Evolutionary conservation across 1,140 invertebrate genomes (phyloP).

Genomic region (Drosophila trapezifrons): DNA sequence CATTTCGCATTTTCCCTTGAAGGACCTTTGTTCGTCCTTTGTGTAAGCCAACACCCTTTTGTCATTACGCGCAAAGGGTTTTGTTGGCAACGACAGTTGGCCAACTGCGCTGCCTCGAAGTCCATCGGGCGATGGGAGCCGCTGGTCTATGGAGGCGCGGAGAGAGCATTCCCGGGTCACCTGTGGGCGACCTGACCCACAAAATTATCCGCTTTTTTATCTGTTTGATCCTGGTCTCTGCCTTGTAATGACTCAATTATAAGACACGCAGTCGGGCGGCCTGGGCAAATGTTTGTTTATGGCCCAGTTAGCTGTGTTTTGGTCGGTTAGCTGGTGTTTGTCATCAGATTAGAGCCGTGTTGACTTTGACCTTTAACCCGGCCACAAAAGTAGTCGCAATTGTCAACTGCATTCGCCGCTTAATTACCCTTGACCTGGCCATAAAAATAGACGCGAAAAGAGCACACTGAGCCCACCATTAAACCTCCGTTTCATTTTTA

Average conservation of each 20-base stretch:
- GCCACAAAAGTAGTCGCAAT: slow-evolving; percentile 47
- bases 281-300: slow-evolving; percentile 69
- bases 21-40: slow-evolving; percentile 50
- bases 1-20: slow-evolving; percentile 32
- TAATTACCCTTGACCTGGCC: slow-evolving; percentile 69
- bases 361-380: slow-evolving; percentile 71
- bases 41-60: slow-evolving; percentile 55
- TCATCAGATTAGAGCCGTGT: slow-evolving; percentile 70
- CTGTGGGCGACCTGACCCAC: neutral
- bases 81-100: slow-evolving; percentile 51
- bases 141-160: neutral
- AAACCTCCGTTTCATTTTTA: neutral
- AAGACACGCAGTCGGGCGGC: slow-evolving; percentile 64
- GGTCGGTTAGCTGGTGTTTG: slow-evolving; percentile 63
- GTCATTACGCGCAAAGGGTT: slow-evolving; percentile 50
- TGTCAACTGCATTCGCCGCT: slow-evolving; percentile 54
- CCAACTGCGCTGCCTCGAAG: slow-evolving; percentile 5
- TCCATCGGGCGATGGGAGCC: neutral
- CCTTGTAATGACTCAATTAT: slow-evolving; percentile 77
- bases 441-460: slow-evolving; percentile 33
- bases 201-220: slow-evolving; percentile 42
- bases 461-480: neutral
- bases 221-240: slow-evolving; percentile 42
- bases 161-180: slow-evolving; percentile 8
- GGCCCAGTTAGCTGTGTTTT: slow-evolving; percentile 52